phyloP scores from a whole-genome alignment of 2,113 vertebrate genomes.

The Porphyrio hochstetteri region DNA sequence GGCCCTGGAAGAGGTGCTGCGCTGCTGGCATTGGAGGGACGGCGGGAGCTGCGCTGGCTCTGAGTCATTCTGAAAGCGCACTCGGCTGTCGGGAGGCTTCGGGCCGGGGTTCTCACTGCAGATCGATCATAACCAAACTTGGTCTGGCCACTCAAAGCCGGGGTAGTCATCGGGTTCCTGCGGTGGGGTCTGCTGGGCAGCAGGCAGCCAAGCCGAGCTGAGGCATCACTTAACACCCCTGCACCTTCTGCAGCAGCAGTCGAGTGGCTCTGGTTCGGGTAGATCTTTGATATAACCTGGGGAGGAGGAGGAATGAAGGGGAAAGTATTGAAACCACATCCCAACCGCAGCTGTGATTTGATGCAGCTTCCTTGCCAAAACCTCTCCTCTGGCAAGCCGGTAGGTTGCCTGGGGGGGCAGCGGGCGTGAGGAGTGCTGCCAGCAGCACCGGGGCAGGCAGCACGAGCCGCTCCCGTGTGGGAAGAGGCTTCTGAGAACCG shows the following conservation, averaged over 20 bases:
- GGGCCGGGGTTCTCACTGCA: neutral
- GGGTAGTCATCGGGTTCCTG: neutral
- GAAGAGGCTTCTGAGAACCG: neutral
- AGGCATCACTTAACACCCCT: fast-evolving
- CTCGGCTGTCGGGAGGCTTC: neutral
- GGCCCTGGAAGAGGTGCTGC: neutral
- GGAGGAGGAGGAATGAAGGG: conserved; percentile 58
- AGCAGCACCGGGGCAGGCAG: neutral
- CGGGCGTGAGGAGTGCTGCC: neutral
- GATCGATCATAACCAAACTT: neutral
- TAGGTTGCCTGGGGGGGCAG: neutral
- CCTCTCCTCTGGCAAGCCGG: conserved; percentile 38
- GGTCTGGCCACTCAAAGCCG: neutral
- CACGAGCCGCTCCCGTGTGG: neutral
- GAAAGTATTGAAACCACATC: conserved; percentile 70
- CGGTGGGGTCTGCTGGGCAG: neutral
- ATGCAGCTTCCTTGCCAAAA: conserved; percentile 66
- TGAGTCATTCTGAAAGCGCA: neutral
- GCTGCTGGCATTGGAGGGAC: neutral
- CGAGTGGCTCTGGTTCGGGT: neutral
- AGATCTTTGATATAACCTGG: conserved; percentile 35
- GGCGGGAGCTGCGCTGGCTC: neutral
- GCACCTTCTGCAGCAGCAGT: neutral
- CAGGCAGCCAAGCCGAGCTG: fast-evolving
- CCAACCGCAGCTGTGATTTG: conserved; percentile 68